Conservation (phyloP, 1,140 invertebrate genomes). For the Helicorthomorpha holstii region DNA sequence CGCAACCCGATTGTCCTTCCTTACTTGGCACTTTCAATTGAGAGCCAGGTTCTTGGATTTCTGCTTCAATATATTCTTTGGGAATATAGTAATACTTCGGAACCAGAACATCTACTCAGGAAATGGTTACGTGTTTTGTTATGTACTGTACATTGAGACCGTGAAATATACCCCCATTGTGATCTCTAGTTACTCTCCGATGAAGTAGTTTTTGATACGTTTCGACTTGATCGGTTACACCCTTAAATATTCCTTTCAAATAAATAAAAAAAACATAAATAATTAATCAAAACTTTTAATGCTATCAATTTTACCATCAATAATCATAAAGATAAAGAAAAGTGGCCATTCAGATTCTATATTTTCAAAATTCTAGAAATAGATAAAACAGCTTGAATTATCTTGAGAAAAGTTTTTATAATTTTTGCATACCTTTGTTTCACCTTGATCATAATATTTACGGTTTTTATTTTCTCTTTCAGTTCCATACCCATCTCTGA, state of each 20-base stretch:
- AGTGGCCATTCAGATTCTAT: slow-evolving; percentile 97
- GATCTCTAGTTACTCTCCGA: slow-evolving; percentile 52
- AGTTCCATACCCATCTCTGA: slow-evolving; percentile 87
- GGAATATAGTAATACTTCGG: slow-evolving; percentile 84
- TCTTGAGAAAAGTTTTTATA: not conserved
- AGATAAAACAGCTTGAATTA: slow-evolving; percentile 1
- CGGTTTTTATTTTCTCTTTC: slow-evolving; percentile 62
- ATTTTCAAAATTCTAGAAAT: slow-evolving; percentile 69
- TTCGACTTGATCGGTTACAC: slow-evolving; percentile 74
- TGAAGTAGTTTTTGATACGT: slow-evolving; percentile 76
- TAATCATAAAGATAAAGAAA: slow-evolving; percentile 89
- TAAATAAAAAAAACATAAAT: slow-evolving; percentile 4
- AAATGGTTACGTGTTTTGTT: not conserved
- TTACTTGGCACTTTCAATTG: slow-evolving; percentile 37
- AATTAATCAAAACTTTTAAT: slow-evolving; percentile 33
- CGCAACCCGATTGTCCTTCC: slow-evolving; percentile 33
- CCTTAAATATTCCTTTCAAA: slow-evolving; percentile 29
- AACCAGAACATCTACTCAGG: slow-evolving; percentile 52
- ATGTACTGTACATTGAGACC: not conserved
- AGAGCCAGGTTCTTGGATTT: slow-evolving; percentile 51
- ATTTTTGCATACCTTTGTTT: slow-evolving; percentile 39
- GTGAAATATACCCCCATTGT: slow-evolving; percentile 45
- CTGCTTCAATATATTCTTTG: slow-evolving; percentile 54
- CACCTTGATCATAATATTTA: slow-evolving; percentile 48
- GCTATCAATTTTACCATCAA: slow-evolving; percentile 85